Base-by-base conservation (phyloP, 2,113 vertebrate genomes). In the Rhodinocichla rosea region DNA sequence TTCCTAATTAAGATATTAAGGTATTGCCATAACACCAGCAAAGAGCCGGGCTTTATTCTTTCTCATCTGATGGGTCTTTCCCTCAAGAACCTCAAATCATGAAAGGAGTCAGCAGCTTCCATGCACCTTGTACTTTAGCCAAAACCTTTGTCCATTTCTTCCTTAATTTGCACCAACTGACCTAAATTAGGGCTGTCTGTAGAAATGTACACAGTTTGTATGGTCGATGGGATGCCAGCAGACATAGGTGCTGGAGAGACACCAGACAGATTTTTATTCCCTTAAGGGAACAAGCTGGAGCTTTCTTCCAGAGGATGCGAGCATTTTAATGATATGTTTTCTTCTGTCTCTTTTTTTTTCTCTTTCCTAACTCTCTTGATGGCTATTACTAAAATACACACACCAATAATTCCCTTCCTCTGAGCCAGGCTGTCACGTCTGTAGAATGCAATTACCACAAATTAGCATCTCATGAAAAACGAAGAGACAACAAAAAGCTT, bases 401-500 rank as follows among this genome's bases (percentile, higher is more conserved):
- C 87, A 63, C 62, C 78, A 91, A 87, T 88, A 91, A 91, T 73
- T 96, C 86, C 83, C 71, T 92, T 88, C 70, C 81, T 79, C 69
- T 4, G 20, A 94, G 88, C 69, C 64, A 74, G 68, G 44, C 90
- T 93, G 68, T 90, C 60, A 50, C 0, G 42, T 44, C 87, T 91
- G 57, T 78, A 44, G 73, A 89, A 87, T 30, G 44, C 89, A 96
- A 97, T 95, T 94, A 95, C n/a, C 19, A 33, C 73, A 90, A 95
- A 96, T 97, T 93, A 95, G 13, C 47, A 56, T 96, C 87, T 95
- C 81, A 42, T 11, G 70, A 52, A 87, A 96, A 95, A 84, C 35
- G 91, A 80, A 95, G 78, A 49, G 60, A n/a, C 60, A 65, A 45
- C 62, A 63, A 60, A 63, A 84, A 96, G 62, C 65, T 56, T 30